These are phyloP conservation scores for Nyctibius grandis DNA, from an alignment of 2,797 vertebrate genomes.

Conservation along the genomic window DNA sequence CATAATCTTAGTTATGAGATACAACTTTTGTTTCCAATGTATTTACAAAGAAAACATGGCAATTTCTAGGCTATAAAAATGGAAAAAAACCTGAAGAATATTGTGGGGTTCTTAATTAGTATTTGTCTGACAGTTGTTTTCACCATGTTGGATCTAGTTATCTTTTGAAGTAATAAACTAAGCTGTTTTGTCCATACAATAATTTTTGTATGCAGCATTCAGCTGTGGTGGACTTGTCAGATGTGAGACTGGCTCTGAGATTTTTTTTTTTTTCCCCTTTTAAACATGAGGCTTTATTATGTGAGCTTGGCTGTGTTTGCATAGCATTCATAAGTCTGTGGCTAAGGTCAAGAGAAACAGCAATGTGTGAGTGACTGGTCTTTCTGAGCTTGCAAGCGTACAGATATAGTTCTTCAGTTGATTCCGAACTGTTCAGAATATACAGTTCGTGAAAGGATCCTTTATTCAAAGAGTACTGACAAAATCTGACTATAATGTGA, in stretches of 20 bases:
- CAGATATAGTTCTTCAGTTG: not conserved
- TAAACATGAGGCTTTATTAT: not conserved
- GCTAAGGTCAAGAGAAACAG: not conserved
- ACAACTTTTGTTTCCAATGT: not conserved
- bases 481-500: not conserved
- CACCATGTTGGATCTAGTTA: no score
- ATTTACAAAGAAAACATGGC: not conserved
- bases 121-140: not conserved
- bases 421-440: not conserved
- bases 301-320: not conserved
- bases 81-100: accelerated
- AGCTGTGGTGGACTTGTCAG: not conserved
- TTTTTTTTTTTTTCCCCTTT: no score
- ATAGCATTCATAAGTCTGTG: not conserved
- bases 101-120: not conserved
- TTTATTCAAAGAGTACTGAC: not conserved
- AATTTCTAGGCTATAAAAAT: not conserved
- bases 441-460: not conserved
- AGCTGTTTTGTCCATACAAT: not conserved
- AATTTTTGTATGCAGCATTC: not conserved
- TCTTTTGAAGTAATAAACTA: not conserved
- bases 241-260: not conserved
- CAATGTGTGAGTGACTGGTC: not conserved
- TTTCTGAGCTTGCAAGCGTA: not conserved
- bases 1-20: not conserved